A percentile compares a stretch with the other conserved stretches of the same genome.
Evolutionary conservation across 2,888 invertebrate species (phyloP).

Genomic region (Eristalinus sepulchralis): DNA sequence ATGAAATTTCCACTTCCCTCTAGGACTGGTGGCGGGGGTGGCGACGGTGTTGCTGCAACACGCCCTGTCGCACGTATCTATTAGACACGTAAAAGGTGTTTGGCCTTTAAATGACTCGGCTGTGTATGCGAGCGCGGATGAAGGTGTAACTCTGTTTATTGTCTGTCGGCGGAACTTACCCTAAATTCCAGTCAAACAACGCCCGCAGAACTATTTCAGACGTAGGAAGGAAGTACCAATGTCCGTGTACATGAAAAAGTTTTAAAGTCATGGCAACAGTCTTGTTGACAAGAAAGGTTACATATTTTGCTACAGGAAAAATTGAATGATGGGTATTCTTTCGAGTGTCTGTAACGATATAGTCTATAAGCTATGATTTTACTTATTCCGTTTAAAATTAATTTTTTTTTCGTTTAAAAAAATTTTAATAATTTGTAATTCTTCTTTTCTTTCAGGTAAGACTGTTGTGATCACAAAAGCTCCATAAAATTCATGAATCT

Average conservation of each 20-base stretch:
- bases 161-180: conserved; percentile 62
- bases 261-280: neutral
- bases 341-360: too few species aligned
- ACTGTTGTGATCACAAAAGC: neutral
- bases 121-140: neutral
- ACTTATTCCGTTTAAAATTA: too few species aligned
- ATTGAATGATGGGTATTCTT: too few species aligned
- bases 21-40: neutral
- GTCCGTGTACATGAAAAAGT: conserved; percentile 1
- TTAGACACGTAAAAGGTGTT: conserved; percentile 52
- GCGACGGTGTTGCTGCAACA: conserved; percentile 22
- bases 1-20: conserved; percentile 33
- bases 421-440: neutral
- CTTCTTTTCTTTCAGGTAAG: neutral
- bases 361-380: too few species aligned
- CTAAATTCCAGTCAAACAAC: conserved; percentile 51
- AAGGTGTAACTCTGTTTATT: conserved; percentile 62
- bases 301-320: too few species aligned
- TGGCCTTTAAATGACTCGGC: conserved; percentile 64
- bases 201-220: conserved; percentile 42
- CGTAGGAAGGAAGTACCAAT: conserved; percentile 38
- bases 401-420: neutral
- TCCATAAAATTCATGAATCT: neutral
- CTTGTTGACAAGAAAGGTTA: neutral
- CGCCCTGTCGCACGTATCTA: conserved; percentile 43